Conservation (phyloP, 2,113 vertebrate species). For the Gopherus evgoodei region DNA sequence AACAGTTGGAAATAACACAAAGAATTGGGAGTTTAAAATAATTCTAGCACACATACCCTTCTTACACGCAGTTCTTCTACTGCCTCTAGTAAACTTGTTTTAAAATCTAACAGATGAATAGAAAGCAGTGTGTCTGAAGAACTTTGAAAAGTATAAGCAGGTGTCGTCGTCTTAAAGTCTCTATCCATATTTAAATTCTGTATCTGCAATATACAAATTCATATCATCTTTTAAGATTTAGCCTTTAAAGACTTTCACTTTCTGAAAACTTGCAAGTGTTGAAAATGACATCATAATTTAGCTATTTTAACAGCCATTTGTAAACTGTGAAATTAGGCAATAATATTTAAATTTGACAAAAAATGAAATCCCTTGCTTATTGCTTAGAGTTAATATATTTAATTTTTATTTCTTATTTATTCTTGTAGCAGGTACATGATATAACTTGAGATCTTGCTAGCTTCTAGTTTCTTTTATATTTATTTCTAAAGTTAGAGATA, state of each 20-base stretch:
- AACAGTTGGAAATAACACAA: slow-evolving; percentile 3
- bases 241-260: background rate
- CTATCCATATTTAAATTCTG: slow-evolving; percentile 73
- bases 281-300: background rate
- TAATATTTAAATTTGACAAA: background rate
- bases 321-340: background rate
- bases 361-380: background rate
- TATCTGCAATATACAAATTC: slow-evolving; percentile 69
- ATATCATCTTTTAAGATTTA: background rate
- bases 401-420: background rate
- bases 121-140: slow-evolving; percentile 83
- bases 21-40: background rate
- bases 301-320: background rate
- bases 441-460: background rate
- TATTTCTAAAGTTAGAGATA: background rate
- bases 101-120: slow-evolving; percentile 90
- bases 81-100: slow-evolving; percentile 87
- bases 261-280: background rate
- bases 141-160: slow-evolving; percentile 68
- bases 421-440: background rate
- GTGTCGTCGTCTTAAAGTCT: slow-evolving; percentile 28
- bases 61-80: slow-evolving; percentile 91
- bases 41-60: slow-evolving; percentile 80
- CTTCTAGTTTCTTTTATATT: background rate
- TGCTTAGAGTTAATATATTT: background rate